Conservation (phyloP, 2,888 invertebrate genomes). For the Trachelus stipa region DNA sequence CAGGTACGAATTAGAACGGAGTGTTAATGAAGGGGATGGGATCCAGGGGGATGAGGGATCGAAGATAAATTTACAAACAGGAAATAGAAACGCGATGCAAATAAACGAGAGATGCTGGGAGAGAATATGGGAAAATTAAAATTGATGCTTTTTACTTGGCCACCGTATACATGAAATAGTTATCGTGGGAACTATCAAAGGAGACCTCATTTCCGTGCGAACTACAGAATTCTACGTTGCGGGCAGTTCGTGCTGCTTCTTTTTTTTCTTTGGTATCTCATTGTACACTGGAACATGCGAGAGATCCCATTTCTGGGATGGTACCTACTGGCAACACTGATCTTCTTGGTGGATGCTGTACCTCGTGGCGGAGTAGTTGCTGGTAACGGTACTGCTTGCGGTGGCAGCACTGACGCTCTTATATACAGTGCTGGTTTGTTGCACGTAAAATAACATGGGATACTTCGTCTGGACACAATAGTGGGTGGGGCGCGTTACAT, state of each 20-base stretch:
- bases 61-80: not conserved
- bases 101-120: not conserved
- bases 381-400: not conserved
- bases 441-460: conserved; percentile 16
- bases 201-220: conserved; percentile 8
- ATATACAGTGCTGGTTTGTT: not conserved
- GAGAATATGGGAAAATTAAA: too few relatives aligned
- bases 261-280: not conserved
- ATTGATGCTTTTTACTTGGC: not conserved
- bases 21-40: not conserved
- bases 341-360: not conserved
- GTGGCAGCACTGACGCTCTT: not conserved
- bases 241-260: not conserved
- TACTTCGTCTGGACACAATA: conserved; percentile 34
- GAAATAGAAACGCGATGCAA: not conserved
- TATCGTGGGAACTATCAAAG: conserved; percentile 36
- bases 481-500: conserved; percentile 33
- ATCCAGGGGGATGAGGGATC: not conserved
- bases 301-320: not conserved
- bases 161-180: not conserved
- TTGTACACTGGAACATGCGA: not conserved
- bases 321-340: not conserved
- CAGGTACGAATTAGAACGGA: not conserved
- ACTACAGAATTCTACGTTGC: not conserved
- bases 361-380: not conserved